phyloP scores from a whole-genome alignment of 2,888 invertebrate genomes.

The Mystacides longicornis region DNA sequence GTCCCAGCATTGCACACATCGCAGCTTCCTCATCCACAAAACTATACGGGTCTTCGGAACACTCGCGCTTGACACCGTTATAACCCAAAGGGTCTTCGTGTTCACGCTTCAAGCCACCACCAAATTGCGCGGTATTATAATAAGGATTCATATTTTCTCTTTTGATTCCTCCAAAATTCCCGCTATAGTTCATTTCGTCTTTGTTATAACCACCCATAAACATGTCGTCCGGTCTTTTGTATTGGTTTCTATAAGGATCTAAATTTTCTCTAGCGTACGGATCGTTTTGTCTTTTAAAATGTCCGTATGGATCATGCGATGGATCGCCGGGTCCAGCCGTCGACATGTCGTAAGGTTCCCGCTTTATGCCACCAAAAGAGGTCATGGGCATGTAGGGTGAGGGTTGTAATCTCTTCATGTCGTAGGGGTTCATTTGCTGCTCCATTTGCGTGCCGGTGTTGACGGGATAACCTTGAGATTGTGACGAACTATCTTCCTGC shows the following conservation, averaged over 20 bases:
- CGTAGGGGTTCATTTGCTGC: conserved; percentile 26
- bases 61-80: conserved; percentile 51
- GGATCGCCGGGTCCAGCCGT: background rate
- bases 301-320: conserved; percentile 37
- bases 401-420: conserved; percentile 21
- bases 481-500: conserved; percentile 25
- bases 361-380: conserved; percentile 29
- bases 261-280: conserved; percentile 24
- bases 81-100: conserved; percentile 30
- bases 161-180: conserved; percentile 20
- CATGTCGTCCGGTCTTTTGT: conserved; percentile 25
- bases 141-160: conserved; percentile 27
- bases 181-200: conserved; percentile 23
- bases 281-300: conserved; percentile 32
- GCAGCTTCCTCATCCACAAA: conserved; percentile 75
- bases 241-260: conserved; percentile 24
- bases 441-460: conserved; percentile 15
- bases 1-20: conserved; percentile 50
- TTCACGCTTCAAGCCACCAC: conserved; percentile 34
- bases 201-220: conserved; percentile 22
- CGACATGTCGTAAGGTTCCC: conserved; percentile 28
- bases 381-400: conserved; percentile 26
- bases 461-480: conserved; percentile 22
- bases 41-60: conserved; percentile 71
- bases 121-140: conserved; percentile 27